A percentile compares a stretch with the other conserved stretches of the same genome.
These are phyloP conservation scores for Gallinago nigripennis DNA, from an alignment of 2,797 vertebrate species.

Conservation along the genomic window DNA sequence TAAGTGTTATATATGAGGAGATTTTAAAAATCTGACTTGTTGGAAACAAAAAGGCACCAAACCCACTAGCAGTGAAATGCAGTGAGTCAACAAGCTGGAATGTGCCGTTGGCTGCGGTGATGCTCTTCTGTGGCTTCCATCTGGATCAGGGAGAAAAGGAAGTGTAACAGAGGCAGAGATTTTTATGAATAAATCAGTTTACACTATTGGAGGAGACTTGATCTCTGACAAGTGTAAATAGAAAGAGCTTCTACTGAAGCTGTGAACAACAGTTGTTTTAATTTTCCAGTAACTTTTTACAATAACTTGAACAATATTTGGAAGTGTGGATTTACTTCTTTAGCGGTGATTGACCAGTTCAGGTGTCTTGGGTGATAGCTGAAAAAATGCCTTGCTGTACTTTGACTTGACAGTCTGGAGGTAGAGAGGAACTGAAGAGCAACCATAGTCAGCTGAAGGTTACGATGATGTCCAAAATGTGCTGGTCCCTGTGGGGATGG, in stretches of 20 bases:
- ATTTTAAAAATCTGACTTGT: neutral
- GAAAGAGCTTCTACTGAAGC: neutral
- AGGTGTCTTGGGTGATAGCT: neutral
- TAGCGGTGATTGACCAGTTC: neutral
- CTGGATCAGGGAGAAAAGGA: neutral
- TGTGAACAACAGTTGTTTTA: neutral
- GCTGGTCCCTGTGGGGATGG: neutral
- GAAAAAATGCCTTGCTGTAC: neutral
- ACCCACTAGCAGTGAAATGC: neutral
- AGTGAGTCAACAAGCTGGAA: neutral
- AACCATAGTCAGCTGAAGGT: neutral
- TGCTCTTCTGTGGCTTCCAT: neutral
- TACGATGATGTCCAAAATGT: neutral
- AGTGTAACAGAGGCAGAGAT: neutral
- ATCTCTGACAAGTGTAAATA: neutral
- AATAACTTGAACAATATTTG: neutral
- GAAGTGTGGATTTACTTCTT: neutral
- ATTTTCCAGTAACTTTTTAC: neutral
- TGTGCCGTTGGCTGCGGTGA: neutral
- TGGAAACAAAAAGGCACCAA: neutral
- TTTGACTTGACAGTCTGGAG: neutral
- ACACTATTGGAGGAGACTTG: neutral
- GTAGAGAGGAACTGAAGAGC: neutral
- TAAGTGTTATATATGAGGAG: neutral
- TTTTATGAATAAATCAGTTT: neutral